Percentiles rank a stretch among this genome's conserved stretches.
Evolutionary conservation across 2,113 vertebrate species (phyloP).

Genomic region (Apodemus sylvaticus): DNA sequence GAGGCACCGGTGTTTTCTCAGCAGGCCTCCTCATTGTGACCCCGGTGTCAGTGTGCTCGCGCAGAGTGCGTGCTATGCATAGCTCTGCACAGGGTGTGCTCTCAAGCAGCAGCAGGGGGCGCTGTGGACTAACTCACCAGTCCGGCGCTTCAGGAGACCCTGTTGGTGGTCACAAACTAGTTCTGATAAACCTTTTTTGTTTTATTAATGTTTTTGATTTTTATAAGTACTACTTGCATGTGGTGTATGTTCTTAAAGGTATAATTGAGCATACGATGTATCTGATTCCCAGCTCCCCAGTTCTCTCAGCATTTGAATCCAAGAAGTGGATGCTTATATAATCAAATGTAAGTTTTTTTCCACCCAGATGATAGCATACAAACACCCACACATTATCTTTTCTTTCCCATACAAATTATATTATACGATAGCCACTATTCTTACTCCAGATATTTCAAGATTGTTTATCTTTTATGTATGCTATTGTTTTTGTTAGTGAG

Average conservation of each 20-base stretch:
- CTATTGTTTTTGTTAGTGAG: background rate
- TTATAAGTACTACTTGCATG: background rate
- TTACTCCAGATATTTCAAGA: background rate
- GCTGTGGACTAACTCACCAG: conserved; percentile 18
- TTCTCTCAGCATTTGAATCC: background rate
- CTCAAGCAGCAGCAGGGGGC: conserved; percentile 41
- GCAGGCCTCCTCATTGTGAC: background rate
- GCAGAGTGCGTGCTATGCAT: too few relatives aligned
- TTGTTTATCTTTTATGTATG: background rate
- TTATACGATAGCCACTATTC: background rate
- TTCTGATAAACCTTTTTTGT: background rate
- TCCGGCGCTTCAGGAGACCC: accelerated
- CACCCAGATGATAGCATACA: background rate
- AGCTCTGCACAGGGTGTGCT: background rate
- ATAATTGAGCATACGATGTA: background rate
- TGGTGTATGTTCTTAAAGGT: background rate
- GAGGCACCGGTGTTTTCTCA: background rate
- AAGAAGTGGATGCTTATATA: background rate
- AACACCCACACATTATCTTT: background rate
- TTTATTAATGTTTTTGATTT: background rate
- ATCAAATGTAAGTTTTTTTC: conserved; percentile 6
- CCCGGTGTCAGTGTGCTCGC: too few relatives aligned
- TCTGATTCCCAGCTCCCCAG: background rate
- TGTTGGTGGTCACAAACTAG: background rate
- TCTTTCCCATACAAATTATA: background rate